Base-by-base conservation (phyloP, 2,113 vertebrate genomes). In the Oreocharis arfaki region DNA sequence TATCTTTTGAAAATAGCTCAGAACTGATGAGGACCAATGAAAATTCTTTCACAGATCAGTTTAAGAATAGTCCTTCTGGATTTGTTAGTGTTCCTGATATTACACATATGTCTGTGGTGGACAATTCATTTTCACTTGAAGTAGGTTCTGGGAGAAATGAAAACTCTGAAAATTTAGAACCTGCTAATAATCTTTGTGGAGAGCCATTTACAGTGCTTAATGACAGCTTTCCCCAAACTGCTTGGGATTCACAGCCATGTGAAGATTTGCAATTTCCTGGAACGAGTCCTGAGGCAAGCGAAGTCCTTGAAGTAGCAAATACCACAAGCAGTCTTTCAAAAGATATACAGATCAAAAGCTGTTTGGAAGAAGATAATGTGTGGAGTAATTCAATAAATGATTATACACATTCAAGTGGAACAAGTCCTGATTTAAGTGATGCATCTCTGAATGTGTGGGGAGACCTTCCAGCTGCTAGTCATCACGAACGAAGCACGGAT, bases 361-460 rank as follows among this genome's bases (percentile, higher is more conserved):
- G 93, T 55, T 71, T 91, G 61, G 97, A 96, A 50, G 96, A 88
- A 94, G 95, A 94, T 35, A 97, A 91, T 83, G 94, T 98, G 87
- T 99, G 98, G 98, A 98, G 98, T 96, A 97, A 97, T 84, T 98
- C 98, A 69, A 97, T 98, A 94, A 98, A 97, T 93, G 97, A 98
- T 79, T 98, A 97, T 77, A 97, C 96, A 70, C 97, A 97, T 17
- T 99, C 99, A 33, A 97, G 97, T 95, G 95, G 97, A 79, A 98
- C 98, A 23, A 98, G 98, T 83, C 98, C 98, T 14, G 98, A 98
- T 77, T 93, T 96, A 95, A 98, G 97, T 82, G 97, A 98, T 65
- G 57, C 68, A 78, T 97, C 95, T 63, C 86, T 91, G 80, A 91
- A 97, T 69, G 77, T 96, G 28, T 96, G 95, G 96, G 97, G 96